Percentiles rank a stretch among this genome's conserved stretches.
Conservation (phyloP, 2,113 vertebrate genomes). For the Spermophilus dauricus region DNA sequence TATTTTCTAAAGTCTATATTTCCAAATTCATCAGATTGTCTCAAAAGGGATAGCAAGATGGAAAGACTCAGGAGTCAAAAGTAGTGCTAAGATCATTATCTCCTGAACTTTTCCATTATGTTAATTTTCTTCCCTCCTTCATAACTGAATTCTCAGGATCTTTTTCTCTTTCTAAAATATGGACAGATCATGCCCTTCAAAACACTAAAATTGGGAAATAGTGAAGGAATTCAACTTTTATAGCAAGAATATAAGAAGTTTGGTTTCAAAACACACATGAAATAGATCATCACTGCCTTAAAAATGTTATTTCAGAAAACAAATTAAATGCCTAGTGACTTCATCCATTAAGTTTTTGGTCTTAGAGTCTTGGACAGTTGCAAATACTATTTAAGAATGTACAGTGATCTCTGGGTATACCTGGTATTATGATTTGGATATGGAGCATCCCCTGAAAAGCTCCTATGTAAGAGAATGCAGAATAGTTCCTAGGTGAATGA, state of each 20-base stretch:
- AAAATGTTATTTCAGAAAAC: not conserved
- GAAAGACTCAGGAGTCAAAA: not conserved
- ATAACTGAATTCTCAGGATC: not conserved
- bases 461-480: too few relatives aligned
- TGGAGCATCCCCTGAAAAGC: too few relatives aligned
- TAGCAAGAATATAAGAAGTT: not conserved
- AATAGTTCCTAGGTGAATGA: too few relatives aligned
- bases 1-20: not conserved
- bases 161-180: constrained; percentile 46
- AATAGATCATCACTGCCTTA: not conserved
- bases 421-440: too few relatives aligned
- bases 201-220: not conserved
- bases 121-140: not conserved
- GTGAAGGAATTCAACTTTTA: constrained; percentile 11
- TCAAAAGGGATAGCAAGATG: not conserved
- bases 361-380: not conserved
- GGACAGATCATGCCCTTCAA: not conserved
- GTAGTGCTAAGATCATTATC: not conserved
- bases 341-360: not conserved
- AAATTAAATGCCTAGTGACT: not conserved
- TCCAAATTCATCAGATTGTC: not conserved
- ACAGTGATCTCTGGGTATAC: not conserved
- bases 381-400: not conserved
- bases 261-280: not conserved
- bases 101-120: not conserved